These are phyloP conservation scores for Lithosia quadra DNA, from an alignment of 2,888 invertebrate species.

Conservation along the genomic window DNA sequence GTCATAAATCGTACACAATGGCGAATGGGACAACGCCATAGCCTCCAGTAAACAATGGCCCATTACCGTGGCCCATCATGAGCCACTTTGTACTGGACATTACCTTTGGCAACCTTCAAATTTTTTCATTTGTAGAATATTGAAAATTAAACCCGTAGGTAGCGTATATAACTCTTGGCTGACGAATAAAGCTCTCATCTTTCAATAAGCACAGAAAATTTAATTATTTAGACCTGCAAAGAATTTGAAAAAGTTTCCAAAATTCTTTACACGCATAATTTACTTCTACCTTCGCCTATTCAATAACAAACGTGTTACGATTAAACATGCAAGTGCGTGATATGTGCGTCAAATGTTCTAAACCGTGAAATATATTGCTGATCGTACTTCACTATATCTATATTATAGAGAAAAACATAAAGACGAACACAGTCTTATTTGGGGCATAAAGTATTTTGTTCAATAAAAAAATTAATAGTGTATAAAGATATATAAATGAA, in stretches of 20 bases:
- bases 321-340: constrained; percentile 70
- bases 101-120: no score
- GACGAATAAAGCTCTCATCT: constrained; percentile 33
- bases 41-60: no score
- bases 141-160: background rate
- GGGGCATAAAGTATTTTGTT: constrained; percentile 23
- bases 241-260: constrained; percentile 21
- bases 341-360: constrained; percentile 63
- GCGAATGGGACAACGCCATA: no score
- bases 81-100: no score
- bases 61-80: no score
- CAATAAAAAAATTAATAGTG: constrained; percentile 6
- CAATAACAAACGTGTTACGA: constrained; percentile 45
- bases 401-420: constrained; percentile 23
- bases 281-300: constrained; percentile 29
- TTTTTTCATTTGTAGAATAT: no score
- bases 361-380: constrained; percentile 48
- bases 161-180: background rate
- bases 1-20: no score
- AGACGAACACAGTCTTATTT: constrained; percentile 47
- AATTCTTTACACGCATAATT: constrained; percentile 25
- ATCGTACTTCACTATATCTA: constrained; percentile 31
- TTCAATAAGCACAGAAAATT: constrained; percentile 25
- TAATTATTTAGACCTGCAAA: constrained; percentile 26
- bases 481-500: background rate